Evolutionary conservation across 2,888 invertebrate species (phyloP), one percentile per base, ranked within the genome.

Genomic region (Leucophenga montana): DNA sequence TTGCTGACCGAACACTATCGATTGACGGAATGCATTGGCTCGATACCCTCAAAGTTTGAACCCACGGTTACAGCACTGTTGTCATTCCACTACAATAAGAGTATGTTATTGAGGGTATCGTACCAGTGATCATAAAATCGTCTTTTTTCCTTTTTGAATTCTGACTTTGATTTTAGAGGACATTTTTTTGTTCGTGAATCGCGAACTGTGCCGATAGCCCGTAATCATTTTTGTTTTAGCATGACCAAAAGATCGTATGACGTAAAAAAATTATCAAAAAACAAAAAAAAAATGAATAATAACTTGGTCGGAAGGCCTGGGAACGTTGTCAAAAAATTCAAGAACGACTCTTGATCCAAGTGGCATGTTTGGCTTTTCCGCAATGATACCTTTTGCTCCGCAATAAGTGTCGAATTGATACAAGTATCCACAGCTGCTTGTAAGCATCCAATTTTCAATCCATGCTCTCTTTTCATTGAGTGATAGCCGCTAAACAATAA

Each of bases 21-120:
- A n/a, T n/a, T n/a, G n/a, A n/a, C n/a, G n/a, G n/a, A n/a, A 69
- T 69, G 27, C 66, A 71, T 67, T 27, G 69, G 67, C 62, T 71
- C 46, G 33, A 71, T 64, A 50, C 57, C 56, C 31, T 69, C 66
- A 67, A 69, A 71, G 61, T 68, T 71, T 71, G 68, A 66, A 20
- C 65, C 70, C 54, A 70, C 57, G 18, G 22, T 65, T n/a, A 70
- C 67, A 18, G 31, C 65, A 14, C 68, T 68, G 44, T 71, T 71
- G 20, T 71, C 66, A 48, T 69, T 66, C 56, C 68, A 68, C 46
- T 71, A 68, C 18, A 68, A 50, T 22, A 68, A 71, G n/a, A 71
- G 53, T 27, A 68, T 46, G 44, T 68, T 65, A 59, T 71, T 59
- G 27, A 44, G 18, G 11, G 64, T 67, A 31, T 67, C 67, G 61